Percentiles rank a stretch among this genome's conserved stretches.
These are phyloP conservation scores for Emys orbicularis DNA, from an alignment of 2,797 vertebrate genomes.

Conservation along the genomic window DNA sequence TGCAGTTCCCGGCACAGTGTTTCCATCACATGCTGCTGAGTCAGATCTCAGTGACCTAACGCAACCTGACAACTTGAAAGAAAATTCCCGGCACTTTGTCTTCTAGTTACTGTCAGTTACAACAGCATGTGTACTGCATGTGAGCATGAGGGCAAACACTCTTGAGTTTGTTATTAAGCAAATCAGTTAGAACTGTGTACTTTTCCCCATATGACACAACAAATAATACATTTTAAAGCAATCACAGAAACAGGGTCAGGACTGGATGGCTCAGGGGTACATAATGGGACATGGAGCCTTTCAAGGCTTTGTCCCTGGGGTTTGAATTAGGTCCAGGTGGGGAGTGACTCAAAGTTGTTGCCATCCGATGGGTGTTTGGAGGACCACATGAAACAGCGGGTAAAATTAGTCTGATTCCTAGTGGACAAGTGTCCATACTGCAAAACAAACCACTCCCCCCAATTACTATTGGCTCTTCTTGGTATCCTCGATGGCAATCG, in stretches of 20 bases:
- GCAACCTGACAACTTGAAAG: background rate
- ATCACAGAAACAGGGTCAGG: background rate
- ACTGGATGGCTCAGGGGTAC: background rate
- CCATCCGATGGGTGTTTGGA: background rate
- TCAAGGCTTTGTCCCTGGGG: background rate
- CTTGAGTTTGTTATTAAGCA: background rate
- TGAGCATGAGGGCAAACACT: background rate
- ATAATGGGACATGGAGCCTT: background rate
- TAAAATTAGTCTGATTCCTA: background rate
- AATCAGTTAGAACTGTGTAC: accelerated
- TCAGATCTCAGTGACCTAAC: background rate
- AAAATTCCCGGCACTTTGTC: accelerated
- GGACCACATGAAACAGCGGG: too few relatives aligned
- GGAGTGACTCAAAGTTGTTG: background rate
- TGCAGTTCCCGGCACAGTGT: background rate
- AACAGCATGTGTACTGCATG: background rate
- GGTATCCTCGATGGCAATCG: background rate
- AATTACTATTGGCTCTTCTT: background rate
- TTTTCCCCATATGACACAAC: background rate
- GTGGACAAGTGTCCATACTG: background rate
- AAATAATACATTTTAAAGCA: background rate
- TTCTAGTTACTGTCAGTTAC: background rate
- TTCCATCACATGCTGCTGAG: background rate
- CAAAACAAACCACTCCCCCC: background rate
- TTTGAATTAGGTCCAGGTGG: background rate